Conservation (phyloP, 2,113 vertebrate genomes). For the Hemiscyllium ocellatum region DNA sequence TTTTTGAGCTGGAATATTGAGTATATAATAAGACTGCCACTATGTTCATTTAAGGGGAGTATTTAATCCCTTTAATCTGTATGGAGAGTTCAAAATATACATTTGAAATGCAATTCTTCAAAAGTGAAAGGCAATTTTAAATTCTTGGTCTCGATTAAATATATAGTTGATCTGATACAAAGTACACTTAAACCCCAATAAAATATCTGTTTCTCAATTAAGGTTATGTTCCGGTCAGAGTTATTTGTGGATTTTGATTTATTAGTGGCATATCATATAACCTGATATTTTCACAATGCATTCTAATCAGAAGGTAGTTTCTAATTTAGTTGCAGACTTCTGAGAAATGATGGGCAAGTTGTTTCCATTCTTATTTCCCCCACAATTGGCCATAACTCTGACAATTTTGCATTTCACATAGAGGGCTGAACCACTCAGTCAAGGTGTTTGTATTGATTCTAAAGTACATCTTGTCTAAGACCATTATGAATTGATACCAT, state of each 20-base stretch:
- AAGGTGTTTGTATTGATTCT: neutral
- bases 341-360: neutral
- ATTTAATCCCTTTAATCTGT: neutral
- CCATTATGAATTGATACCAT: neutral
- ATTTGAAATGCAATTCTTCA: neutral
- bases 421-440: neutral
- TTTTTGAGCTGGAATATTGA: neutral
- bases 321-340: neutral
- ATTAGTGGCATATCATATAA: neutral
- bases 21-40: neutral
- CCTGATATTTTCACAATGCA: neutral
- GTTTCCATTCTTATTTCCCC: neutral
- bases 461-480: neutral
- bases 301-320: neutral
- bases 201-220: neutral
- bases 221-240: neutral
- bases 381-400: neutral
- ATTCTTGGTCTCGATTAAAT: neutral
- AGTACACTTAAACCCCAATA: neutral
- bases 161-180: neutral
- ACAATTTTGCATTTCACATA: neutral
- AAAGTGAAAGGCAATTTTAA: neutral
- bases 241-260: neutral
- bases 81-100: neutral
- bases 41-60: neutral